Evolutionary conservation across 2,888 invertebrate species (phyloP), one percentile per base, ranked within the genome.

Genomic region (Xanthia icteritia): DNA sequence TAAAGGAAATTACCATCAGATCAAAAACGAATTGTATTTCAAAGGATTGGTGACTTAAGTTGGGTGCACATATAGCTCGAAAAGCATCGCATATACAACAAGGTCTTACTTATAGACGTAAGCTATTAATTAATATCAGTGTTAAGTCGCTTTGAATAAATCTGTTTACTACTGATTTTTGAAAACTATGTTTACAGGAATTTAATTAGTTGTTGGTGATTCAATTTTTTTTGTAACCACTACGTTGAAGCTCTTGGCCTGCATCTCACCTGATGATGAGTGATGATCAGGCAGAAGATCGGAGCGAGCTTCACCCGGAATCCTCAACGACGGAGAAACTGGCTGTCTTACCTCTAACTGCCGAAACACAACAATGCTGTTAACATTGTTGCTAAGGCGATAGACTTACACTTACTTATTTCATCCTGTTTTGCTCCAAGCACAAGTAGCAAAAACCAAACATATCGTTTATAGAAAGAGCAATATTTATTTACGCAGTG

Each of bases 1-100:
- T 79, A 83, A 69, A 81, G 67, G 72, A 84, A 83, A 83, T 85
- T 76, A 78, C 76, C 77, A 77, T 76, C 67, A 70, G 64, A 79
- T 79, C 77, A 73, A 66, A 81, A 72, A 66, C 45, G 42, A 73
- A 64, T 79, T 75, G 36, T 66, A 70, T 63, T 72, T 67, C 39
- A 58, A 63, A 67, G 23, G 48, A 72, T 66, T 56, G 66, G 17
- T 71, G 48, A 51, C n/a, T 67, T 13, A 36, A 67, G 79, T 83
- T 23, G 31, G 2, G 2, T 54, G n/a, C 1, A 23, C 17, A 23
- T 11, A 13, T 9, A 23, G 36, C 48, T 15, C 1, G 17, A 31
- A 27, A 45, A 54, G 0, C 13, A 8, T 36, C 11, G 15, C 42
- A 42, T 11, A 42, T 0, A 20, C 11, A 17, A 11, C 5, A 17